Evolutionary conservation across 2,888 invertebrate species (phyloP).

Genomic region (Andricus quercusramuli): DNA sequence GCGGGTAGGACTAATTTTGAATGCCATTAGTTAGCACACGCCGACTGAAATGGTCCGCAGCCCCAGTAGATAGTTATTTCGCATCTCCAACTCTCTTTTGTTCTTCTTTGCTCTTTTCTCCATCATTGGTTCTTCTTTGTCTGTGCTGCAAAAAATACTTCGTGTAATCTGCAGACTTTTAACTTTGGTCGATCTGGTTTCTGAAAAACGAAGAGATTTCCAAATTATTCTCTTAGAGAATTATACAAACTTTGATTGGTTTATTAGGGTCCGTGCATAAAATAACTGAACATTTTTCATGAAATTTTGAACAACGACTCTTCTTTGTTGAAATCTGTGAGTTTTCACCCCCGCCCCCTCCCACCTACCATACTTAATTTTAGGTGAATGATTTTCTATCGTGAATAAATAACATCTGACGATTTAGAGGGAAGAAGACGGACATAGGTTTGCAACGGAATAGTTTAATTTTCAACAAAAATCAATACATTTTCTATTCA

Average conservation of each 20-base stretch:
- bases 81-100: conserved; percentile 13
- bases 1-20: conserved; percentile 77
- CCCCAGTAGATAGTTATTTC: conserved; percentile 48
- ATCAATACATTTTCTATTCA: too few species aligned
- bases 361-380: too few species aligned
- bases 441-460: too few species aligned
- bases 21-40: conserved; percentile 77
- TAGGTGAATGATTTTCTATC: too few species aligned
- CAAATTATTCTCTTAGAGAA: background rate
- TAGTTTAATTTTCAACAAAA: too few species aligned
- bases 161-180: background rate
- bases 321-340: too few species aligned
- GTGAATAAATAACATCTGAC: too few species aligned
- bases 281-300: too few species aligned
- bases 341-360: too few species aligned
- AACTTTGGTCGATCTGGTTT: background rate
- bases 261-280: too few species aligned
- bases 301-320: too few species aligned
- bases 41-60: conserved; percentile 59
- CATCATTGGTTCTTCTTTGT: background rate
- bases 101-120: background rate
- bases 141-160: background rate
- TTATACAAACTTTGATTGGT: background rate
- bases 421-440: too few species aligned
- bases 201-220: background rate